These are phyloP conservation scores for Periophthalmodon schlosseri DNA, from an alignment of 2,113 vertebrate species.

Conservation along the genomic window DNA sequence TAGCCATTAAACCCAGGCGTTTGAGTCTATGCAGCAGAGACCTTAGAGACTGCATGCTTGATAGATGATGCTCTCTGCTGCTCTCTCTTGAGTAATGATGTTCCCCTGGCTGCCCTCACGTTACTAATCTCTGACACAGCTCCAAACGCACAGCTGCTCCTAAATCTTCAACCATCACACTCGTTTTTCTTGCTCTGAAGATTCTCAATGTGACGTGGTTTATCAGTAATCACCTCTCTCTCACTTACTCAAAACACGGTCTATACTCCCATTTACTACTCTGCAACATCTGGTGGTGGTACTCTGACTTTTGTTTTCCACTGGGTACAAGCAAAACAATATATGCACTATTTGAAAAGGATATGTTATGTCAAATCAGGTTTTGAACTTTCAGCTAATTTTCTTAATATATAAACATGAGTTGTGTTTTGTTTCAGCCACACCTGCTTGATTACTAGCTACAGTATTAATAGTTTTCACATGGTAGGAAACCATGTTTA, in stretches of 20 bases:
- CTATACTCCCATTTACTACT: slow-evolving; percentile 10
- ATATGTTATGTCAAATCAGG: no score
- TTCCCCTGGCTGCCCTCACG: slow-evolving; percentile 24
- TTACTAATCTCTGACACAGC: slow-evolving; percentile 32
- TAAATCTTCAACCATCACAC: slow-evolving; percentile 5
- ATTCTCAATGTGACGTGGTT: slow-evolving; percentile 10
- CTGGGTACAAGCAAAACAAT: background rate
- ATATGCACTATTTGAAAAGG: background rate
- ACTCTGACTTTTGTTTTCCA: background rate
- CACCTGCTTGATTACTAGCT: no score
- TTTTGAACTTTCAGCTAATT: no score
- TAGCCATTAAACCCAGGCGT: background rate
- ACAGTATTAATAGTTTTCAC: no score
- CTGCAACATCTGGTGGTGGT: background rate
- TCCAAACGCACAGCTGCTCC: slow-evolving; percentile 34
- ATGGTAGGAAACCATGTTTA: no score
- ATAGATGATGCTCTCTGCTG: slow-evolving; percentile 13
- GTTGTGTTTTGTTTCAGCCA: no score
- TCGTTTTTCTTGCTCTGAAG: slow-evolving; percentile 19
- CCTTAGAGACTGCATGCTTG: background rate
- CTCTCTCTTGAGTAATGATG: slow-evolving; percentile 31
- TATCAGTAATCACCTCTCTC: slow-evolving; percentile 19
- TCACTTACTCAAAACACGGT: background rate
- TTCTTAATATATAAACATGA: no score
- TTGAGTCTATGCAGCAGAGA: background rate